Percentiles rank a stretch among this genome's conserved stretches.
Evolutionary conservation across 2,797 vertebrate genomes (phyloP).

Genomic region (Notolabrus celidotus): DNA sequence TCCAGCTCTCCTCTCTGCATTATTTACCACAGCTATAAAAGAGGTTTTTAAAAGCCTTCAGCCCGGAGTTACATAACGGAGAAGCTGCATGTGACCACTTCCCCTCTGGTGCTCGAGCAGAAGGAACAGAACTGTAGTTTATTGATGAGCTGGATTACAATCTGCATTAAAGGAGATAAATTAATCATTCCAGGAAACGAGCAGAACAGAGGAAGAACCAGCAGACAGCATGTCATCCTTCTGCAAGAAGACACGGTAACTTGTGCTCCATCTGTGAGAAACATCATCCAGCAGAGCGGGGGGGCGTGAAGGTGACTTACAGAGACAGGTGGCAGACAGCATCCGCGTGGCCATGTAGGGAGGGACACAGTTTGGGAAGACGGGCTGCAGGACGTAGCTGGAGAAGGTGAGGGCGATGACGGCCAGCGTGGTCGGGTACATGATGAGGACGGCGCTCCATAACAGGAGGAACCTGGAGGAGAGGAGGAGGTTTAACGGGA

Average conservation of each 20-base stretch:
- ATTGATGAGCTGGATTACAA: constrained; percentile 9
- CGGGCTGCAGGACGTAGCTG: constrained; percentile 95
- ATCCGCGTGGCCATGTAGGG: constrained; percentile 92
- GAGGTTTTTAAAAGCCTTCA: constrained; percentile 37
- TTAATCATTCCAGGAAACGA: neutral
- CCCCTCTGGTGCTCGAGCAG: neutral
- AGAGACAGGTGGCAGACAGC: constrained; percentile 86
- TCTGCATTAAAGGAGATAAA: neutral
- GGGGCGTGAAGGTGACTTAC: constrained; percentile 44
- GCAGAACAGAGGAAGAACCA: neutral
- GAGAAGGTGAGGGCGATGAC: constrained; percentile 98
- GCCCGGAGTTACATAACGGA: constrained; percentile 30
- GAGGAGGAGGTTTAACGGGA: neutral
- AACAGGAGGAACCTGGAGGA: constrained; percentile 91
- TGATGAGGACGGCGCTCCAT: constrained; percentile 97
- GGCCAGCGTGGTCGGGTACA: constrained; percentile 97
- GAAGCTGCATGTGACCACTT: constrained; percentile 17
- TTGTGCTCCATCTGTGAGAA: no score
- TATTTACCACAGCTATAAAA: constrained; percentile 37
- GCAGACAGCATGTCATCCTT: no score
- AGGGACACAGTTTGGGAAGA: constrained; percentile 93
- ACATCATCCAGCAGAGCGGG: no score
- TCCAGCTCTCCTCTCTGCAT: constrained; percentile 42
- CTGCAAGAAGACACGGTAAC: no score
- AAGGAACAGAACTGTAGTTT: neutral